Conservation (phyloP, 2,797 vertebrate genomes). For the Etheostoma nigrum region DNA sequence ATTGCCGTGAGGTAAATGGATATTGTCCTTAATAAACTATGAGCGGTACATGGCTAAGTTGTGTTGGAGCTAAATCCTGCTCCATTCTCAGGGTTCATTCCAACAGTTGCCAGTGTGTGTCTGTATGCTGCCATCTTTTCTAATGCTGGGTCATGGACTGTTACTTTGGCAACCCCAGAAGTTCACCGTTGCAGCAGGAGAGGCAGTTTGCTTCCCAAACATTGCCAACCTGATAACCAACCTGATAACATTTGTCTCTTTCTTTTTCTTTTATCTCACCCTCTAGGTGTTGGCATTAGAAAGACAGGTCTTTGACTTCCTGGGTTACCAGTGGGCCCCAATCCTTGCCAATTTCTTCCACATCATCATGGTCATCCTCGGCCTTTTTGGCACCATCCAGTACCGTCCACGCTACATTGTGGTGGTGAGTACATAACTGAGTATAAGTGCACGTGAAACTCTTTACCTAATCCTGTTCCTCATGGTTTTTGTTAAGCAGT, state of each 20-base stretch:
- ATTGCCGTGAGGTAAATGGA: conserved; percentile 36
- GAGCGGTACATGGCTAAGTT: not conserved
- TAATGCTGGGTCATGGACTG: not conserved
- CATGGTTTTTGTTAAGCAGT: conserved; percentile 5
- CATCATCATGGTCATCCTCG: conserved; percentile 91
- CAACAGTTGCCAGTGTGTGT: conserved; percentile 1
- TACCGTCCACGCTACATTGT: conserved; percentile 91
- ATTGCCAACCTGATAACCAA: conserved; percentile 16
- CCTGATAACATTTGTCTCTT: conserved; percentile 17
- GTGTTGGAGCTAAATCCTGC: too few species aligned
- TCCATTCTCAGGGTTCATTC: too few species aligned
- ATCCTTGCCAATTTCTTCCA: conserved; percentile 95
- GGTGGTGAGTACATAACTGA: conserved; percentile 84
- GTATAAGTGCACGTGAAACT: conserved; percentile 5
- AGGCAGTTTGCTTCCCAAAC: not conserved
- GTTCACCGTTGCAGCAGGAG: not conserved
- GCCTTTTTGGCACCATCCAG: conserved; percentile 93
- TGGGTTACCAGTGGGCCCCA: conserved; percentile 94
- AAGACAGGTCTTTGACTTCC: conserved; percentile 93
- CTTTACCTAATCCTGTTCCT: conserved; percentile 35
- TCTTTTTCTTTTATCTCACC: conserved; percentile 3
- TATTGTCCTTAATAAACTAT: conserved; percentile 27
- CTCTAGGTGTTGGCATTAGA: conserved; percentile 90
- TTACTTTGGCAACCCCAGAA: not conserved
- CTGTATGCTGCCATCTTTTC: conserved; percentile 11